Conservation (phyloP, 1,140 invertebrate species). For the Hypsibius dujardini region DNA sequence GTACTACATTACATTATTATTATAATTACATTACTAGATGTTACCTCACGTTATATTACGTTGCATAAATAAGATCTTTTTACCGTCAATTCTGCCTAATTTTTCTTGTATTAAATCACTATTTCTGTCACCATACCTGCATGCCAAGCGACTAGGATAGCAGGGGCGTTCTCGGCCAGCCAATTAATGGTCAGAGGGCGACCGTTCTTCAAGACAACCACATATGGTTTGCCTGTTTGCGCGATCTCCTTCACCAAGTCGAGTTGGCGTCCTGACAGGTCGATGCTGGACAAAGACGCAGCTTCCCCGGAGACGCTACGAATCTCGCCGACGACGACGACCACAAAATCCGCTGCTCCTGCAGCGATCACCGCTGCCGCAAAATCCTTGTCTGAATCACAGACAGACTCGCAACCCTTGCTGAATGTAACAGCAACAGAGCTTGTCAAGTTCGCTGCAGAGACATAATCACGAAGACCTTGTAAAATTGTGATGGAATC, state of each 20-base stretch:
- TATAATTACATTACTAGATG: too few relatives aligned
- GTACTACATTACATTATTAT: too few relatives aligned
- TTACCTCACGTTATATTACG: too few relatives aligned
- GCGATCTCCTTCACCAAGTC: slow-evolving; percentile 2
- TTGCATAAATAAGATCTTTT: too few relatives aligned
- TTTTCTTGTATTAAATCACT: too few relatives aligned
- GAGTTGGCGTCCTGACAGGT: background rate
- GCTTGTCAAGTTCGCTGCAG: too few relatives aligned
- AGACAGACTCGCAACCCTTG: background rate
- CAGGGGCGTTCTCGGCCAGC: background rate
- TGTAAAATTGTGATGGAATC: background rate
- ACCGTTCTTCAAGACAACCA: slow-evolving; percentile 18
- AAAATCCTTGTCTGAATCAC: background rate
- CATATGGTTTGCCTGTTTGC: background rate
- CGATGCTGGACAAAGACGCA: background rate
- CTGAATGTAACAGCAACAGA: background rate
- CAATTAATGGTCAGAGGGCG: slow-evolving; percentile 15
- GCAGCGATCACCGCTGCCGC: slow-evolving; percentile 16
- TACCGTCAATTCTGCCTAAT: too few relatives aligned
- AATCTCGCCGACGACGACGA: slow-evolving; percentile 7
- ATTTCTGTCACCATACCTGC: too few relatives aligned
- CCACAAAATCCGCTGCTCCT: background rate
- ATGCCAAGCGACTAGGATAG: slow-evolving; percentile 20
- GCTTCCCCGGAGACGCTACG: background rate
- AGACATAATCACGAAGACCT: background rate